phyloP scores from a whole-genome alignment of 2,797 vertebrate species.

The Phrynocephalus guinanensis region DNA sequence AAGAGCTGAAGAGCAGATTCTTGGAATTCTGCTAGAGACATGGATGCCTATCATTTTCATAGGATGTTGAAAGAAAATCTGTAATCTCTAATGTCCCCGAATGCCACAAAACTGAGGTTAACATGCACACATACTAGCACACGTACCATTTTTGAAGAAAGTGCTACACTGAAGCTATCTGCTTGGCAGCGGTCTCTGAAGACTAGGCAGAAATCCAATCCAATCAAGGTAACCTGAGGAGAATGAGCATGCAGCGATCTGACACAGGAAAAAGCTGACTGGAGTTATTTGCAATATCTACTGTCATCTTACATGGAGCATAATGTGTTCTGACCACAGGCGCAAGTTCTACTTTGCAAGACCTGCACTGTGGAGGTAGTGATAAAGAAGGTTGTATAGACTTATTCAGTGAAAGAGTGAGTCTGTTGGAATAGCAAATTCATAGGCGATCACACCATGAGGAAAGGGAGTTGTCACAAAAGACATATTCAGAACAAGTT shows the following conservation, averaged over 20 bases:
- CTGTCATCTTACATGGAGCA: slow-evolving; percentile 54
- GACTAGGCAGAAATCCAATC: slow-evolving; percentile 59
- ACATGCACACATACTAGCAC: not conserved
- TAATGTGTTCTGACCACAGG: slow-evolving; percentile 62
- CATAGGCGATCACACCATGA: not conserved
- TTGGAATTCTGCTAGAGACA: not conserved
- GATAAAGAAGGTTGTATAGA: not conserved
- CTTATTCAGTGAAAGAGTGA: not conserved
- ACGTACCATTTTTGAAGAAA: not conserved
- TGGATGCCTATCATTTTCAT: not conserved
- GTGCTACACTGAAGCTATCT: slow-evolving; percentile 32
- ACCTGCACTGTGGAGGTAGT: not conserved
- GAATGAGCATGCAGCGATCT: slow-evolving; percentile 50
- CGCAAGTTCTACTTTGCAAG: slow-evolving; percentile 6
- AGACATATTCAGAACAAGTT: not conserved
- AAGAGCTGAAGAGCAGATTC: not conserved
- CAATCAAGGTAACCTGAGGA: slow-evolving; percentile 46
- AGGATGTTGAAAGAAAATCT: not conserved
- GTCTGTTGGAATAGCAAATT: not conserved
- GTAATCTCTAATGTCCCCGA: not conserved
- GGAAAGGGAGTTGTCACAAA: not conserved
- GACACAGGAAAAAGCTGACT: slow-evolving; percentile 59
- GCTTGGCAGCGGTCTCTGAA: slow-evolving; percentile 17
- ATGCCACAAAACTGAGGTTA: not conserved
- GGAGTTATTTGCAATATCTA: slow-evolving; percentile 30